Evolutionary conservation across 1,140 invertebrate species (phyloP).

Genomic region (Drosophila nikananu): DNA sequence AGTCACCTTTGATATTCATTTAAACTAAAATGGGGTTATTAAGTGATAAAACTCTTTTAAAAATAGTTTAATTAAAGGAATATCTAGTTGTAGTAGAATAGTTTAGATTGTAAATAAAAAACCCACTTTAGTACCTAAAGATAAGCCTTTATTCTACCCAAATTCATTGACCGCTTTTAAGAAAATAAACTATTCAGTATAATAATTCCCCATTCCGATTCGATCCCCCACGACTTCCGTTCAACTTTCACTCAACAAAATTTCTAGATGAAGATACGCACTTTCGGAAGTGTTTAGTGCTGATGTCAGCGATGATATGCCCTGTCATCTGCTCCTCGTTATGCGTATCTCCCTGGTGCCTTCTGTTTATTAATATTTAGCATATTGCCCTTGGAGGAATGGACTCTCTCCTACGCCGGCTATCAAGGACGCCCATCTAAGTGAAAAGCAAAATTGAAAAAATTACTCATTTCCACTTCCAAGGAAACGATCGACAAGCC

Average conservation of each 20-base stretch:
- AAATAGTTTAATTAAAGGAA: too few species aligned
- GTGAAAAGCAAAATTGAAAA: slow-evolving; percentile 76
- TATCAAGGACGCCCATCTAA: slow-evolving; percentile 78
- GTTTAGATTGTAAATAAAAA: background rate
- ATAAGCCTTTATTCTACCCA: accelerated
- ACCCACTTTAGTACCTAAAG: background rate
- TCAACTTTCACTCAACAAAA: slow-evolving; percentile 21
- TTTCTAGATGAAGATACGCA: slow-evolving; percentile 39
- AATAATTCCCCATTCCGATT: background rate
- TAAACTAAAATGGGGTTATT: too few species aligned
- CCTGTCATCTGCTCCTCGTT: slow-evolving; percentile 60
- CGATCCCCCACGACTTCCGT: slow-evolving; percentile 22
- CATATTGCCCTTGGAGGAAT: slow-evolving; percentile 25
- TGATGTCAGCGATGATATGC: slow-evolving; percentile 47
- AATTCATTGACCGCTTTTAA: background rate
- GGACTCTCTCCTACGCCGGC: slow-evolving; percentile 45
- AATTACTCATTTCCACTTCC: slow-evolving; percentile 84
- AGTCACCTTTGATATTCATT: background rate
- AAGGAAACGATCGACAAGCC: slow-evolving; percentile 74
- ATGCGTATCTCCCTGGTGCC: slow-evolving; percentile 29
- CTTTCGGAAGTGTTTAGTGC: slow-evolving; percentile 36
- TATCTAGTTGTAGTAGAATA: too few species aligned
- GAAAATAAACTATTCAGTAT: background rate
- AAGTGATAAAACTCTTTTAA: too few species aligned
- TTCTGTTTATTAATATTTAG: slow-evolving; percentile 40